Base-by-base conservation (phyloP, 1,140 invertebrate species). In the Watersipora subatra region DNA sequence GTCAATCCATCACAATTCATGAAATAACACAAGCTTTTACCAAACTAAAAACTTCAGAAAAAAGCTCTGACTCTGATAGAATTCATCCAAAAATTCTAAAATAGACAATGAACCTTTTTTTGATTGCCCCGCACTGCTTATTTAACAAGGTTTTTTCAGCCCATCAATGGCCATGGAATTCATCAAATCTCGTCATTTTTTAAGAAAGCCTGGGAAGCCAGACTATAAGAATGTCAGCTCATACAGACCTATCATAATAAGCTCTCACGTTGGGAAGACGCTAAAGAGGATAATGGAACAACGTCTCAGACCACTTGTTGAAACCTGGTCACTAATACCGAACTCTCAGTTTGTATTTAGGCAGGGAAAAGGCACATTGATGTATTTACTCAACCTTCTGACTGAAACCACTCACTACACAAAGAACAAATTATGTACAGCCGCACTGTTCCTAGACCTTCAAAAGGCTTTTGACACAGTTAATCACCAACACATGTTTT, bases 381-480 rank as follows among this genome's bases (percentile, higher is more conserved):
- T 26, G 25, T 22, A 59, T 59, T 26, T 59, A 26, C 25, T 59
- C n/a, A 26, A 59, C 25, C 25, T 26, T 22, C 57, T 59, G n/a
- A 26, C n/a, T 26, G 57, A 59, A 22, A 22, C n/a, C n/a, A 59
- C 57, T 12, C n/a, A 59, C n/a, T 20, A 20, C n/a, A 20, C 25
- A 7, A 26, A 59, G 15, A 59, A 22, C 25, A 26, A 26, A 59
- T 59, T 22, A 22, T 20, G n/a, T 22, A 59, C 25, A 7, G 57
- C n/a, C 22, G n/a, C n/a, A 22, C n/a, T 59, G 25, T 59, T 22
- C 57, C 20, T 59, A 22, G 57, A 59, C 25, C 7, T 59, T 12
- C 57, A 59, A 59, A 59, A 59, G 25, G 57, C 57, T n/a, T 46
- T 46, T 46, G 34, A 46, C 34, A 46, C 34, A 46, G 34, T 46